Percentiles rank a stretch among this genome's conserved stretches.
Evolutionary conservation across 2,797 vertebrate species (phyloP).

Genomic region (Enteromius thamalakanensis): DNA sequence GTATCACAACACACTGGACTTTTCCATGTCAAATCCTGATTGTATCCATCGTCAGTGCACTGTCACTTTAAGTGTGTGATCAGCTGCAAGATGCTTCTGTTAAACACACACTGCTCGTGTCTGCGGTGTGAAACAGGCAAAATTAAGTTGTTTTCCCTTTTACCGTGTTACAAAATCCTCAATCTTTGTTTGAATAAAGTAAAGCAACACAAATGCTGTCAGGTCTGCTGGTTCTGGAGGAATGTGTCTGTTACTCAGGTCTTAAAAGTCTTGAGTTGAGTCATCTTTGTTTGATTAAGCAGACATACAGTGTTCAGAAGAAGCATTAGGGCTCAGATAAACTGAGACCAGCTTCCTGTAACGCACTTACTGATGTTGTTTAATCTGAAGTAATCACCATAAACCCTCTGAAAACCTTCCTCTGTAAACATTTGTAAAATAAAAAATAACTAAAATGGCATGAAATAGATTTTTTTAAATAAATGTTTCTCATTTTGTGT

Average conservation of each 20-base stretch:
- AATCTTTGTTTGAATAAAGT: neutral
- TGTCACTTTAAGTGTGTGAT: conserved; percentile 8
- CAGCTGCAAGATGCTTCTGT: neutral
- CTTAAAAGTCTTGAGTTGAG: neutral
- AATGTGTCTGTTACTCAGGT: neutral
- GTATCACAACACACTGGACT: neutral
- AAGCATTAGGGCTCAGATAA: too few relatives aligned
- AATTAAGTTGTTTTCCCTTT: neutral
- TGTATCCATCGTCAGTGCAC: neutral
- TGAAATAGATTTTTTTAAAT: conserved; percentile 25
- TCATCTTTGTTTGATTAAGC: neutral
- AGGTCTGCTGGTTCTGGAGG: neutral
- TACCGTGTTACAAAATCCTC: neutral
- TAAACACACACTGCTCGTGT: neutral
- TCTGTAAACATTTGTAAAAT: conserved; percentile 17
- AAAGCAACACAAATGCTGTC: neutral
- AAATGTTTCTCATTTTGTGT: conserved; percentile 2
- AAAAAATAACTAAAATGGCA: neutral
- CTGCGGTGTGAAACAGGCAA: neutral
- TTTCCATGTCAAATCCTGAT: neutral
- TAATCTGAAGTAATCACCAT: neutral
- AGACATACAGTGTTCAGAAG: neutral
- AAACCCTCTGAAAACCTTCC: neutral
- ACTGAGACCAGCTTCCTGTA: neutral
- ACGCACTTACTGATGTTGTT: neutral